These are phyloP conservation scores for Orthonychiurus folsomi DNA, from an alignment of 2,888 invertebrate genomes.

Conservation along the genomic window DNA sequence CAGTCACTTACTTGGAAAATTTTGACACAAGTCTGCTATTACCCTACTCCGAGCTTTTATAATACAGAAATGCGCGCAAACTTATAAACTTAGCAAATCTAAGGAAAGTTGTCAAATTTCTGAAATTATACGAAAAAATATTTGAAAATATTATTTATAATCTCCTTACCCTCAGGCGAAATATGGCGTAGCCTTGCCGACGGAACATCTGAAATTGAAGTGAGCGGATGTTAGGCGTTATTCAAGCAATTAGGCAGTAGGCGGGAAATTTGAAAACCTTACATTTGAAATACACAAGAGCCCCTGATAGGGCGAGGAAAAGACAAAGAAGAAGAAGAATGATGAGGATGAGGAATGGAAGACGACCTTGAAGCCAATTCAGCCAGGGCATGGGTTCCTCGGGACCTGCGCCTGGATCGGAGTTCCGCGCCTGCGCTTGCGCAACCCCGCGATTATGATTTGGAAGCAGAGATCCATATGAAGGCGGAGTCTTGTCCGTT, in stretches of 20 bases:
- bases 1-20: too few relatives aligned
- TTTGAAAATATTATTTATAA: too few relatives aligned
- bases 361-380: constrained; percentile 5
- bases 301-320: constrained; percentile 1
- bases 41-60: too few relatives aligned
- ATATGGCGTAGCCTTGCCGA: background rate
- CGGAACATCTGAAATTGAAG: background rate
- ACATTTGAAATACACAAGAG: constrained; percentile 6
- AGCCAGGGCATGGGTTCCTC: background rate
- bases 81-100: too few relatives aligned
- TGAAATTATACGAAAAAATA: too few relatives aligned
- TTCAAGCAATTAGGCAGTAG: background rate
- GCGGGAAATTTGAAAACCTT: background rate
- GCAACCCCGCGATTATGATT: background rate
- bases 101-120: too few relatives aligned
- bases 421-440: background rate
- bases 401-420: background rate
- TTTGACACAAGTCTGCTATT: too few relatives aligned
- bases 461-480: background rate
- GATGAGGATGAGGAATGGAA: constrained; percentile 2
- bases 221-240: too few relatives aligned
- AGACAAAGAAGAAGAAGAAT: constrained; percentile 2
- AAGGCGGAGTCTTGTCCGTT: background rate
- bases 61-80: too few relatives aligned
- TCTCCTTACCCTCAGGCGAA: background rate